Base-by-base conservation (phyloP, 2,113 vertebrate genomes). In the Rattus rattus region DNA sequence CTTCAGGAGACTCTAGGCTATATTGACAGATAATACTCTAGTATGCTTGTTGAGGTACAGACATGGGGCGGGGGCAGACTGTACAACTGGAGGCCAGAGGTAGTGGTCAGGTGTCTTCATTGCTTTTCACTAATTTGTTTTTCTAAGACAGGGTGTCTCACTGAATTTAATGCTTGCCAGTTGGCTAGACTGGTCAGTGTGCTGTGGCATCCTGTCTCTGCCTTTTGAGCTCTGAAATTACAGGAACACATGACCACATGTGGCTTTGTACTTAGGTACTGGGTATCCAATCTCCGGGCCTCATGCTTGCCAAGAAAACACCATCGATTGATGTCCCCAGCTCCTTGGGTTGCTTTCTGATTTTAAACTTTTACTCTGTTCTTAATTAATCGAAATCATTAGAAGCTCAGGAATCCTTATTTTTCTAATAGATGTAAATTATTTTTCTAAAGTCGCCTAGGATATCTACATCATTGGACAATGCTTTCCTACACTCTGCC, bases 381-480 rank as follows among this genome's bases (percentile, higher is more conserved):
- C 59, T 87, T 88, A 91, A 72, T 61, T 3, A 95, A 52, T 65
- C 7, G 24, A 88, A 84, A 81, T 93, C 2, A 87, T 56, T 91
- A 75, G 61, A 72, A 33, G 3, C 30, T 43, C 85, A 70, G 67
- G 39, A 88, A 65, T 70, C 11, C 43, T 96, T 91, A 80, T 76
- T 95, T 95, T 92, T 65, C 49, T 59, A 87, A 1, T 22, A 70
- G 69, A 16, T 6, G 1, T 14, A 65, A 84, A 85, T 49, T 10
- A 52, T 72, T 96, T 95, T 95, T 88, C 73, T 93, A 24, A 90
- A 59, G 11, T 95, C 49, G 5, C 3, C 80, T 92, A 81, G 33
- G 3, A 4, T 86, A 67, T 70, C 49, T 19, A 75, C 87, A 63
- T 3, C 30, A 84, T 4, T 88, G 63, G 85, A 56, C 6, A 77